These are phyloP conservation scores for Notothenia coriiceps DNA, from an alignment of 2,113 vertebrate genomes.

Conservation along the genomic window DNA sequence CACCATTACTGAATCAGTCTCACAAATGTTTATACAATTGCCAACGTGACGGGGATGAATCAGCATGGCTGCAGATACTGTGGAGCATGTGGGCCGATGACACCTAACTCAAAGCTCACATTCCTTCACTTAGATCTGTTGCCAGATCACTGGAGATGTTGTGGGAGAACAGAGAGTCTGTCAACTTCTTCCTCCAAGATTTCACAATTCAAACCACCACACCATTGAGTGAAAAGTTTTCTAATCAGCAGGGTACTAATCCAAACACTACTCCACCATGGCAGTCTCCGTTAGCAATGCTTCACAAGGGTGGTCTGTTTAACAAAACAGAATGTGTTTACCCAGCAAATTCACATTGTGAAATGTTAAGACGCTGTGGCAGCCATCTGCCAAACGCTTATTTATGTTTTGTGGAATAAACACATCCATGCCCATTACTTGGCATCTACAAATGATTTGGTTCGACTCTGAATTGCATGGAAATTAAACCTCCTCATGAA, in stretches of 20 bases:
- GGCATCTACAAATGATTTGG: slow-evolving; percentile 24
- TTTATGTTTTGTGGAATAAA: slow-evolving; percentile 43
- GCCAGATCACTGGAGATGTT: slow-evolving; percentile 20
- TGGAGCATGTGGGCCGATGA: slow-evolving; percentile 26
- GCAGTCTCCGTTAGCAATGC: slow-evolving; percentile 7
- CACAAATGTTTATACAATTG: slow-evolving; percentile 58
- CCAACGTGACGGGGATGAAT: slow-evolving; percentile 22
- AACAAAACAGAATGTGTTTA: slow-evolving; percentile 28
- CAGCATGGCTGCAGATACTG: slow-evolving; percentile 9
- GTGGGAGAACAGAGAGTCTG: slow-evolving; percentile 23
- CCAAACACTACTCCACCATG: slow-evolving; percentile 20
- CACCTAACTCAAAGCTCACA: slow-evolving; percentile 26
- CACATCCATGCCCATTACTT: slow-evolving; percentile 24
- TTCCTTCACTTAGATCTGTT: slow-evolving; percentile 31
- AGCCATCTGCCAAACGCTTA: slow-evolving; percentile 28
- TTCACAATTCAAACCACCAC: slow-evolving; percentile 24
- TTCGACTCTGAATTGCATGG: slow-evolving; percentile 41
- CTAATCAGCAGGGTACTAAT: slow-evolving; percentile 33
- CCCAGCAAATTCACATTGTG: slow-evolving; percentile 26
- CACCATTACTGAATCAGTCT: slow-evolving; percentile 42
- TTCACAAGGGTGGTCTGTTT: slow-evolving; percentile 24
- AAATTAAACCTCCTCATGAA: slow-evolving; percentile 33
- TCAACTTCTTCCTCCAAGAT: slow-evolving; percentile 13
- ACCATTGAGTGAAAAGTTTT: slow-evolving; percentile 24
- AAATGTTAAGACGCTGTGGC: background rate